Percentiles rank a stretch among this genome's conserved stretches.
phyloP scores from a whole-genome alignment of 2,113 vertebrate species.

The Hemicordylus capensis region DNA sequence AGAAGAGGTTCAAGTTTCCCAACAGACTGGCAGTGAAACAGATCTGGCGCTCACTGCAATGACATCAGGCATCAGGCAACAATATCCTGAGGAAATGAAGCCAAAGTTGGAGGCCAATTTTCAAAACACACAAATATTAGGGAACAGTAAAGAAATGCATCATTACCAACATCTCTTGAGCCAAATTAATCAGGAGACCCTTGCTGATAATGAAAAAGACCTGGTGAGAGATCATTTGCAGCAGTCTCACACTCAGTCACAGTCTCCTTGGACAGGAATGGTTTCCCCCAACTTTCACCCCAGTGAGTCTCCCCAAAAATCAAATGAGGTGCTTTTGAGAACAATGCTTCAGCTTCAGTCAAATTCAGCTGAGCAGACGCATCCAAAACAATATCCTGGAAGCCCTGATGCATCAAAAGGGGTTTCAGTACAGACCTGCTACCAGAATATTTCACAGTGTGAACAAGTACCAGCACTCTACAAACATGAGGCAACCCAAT shows the following conservation, averaged over 20 bases:
- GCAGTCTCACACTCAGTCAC: constrained; percentile 63
- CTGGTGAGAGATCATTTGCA: constrained; percentile 65
- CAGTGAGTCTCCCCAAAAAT: constrained; percentile 68
- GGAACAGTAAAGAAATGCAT: constrained; percentile 50
- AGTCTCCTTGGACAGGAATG: constrained; percentile 83
- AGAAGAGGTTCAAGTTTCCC: constrained; percentile 52
- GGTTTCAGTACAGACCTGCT: constrained; percentile 66
- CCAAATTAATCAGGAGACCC: constrained; percentile 59
- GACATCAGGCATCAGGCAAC: constrained; percentile 7
- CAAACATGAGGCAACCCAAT: constrained; percentile 60
- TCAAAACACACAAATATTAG: constrained; percentile 32
- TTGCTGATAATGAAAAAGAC: constrained; percentile 67
- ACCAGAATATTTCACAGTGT: constrained; percentile 73
- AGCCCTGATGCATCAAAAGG: constrained; percentile 71
- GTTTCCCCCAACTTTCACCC: constrained; percentile 75
- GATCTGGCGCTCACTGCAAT: constrained; percentile 17
- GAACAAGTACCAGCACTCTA: constrained; percentile 63
- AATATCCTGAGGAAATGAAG: constrained; percentile 53
- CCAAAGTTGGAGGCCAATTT: constrained; percentile 52
- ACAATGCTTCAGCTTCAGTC: constrained; percentile 73
- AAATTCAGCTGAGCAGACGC: constrained; percentile 68
- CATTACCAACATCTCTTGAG: constrained; percentile 55
- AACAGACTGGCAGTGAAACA: constrained; percentile 36
- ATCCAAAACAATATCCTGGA: constrained; percentile 77
- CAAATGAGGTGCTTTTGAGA: constrained; percentile 62